Evolutionary conservation across 2,797 vertebrate species (phyloP), one percentile per base, ranked within the genome.

Genomic region (Taeniopygia guttata): DNA sequence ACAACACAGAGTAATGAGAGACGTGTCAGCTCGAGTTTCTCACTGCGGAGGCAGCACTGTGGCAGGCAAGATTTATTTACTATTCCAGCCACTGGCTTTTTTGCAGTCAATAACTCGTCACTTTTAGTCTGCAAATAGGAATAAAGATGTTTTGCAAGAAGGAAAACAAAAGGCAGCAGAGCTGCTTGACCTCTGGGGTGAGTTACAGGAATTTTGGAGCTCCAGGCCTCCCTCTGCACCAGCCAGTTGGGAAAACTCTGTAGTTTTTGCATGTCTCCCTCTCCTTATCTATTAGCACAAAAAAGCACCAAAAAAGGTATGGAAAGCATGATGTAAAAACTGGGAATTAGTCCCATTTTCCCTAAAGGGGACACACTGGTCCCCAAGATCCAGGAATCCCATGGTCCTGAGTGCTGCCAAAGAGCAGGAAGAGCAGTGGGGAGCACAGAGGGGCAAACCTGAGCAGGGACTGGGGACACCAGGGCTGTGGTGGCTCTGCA

Each of bases 21-120:
- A 84, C 4, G 5, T 87, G 84, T 90, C 89, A 81, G 69, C 66
- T 84, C 84, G 10, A 51, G 68, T 73, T 93, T 79, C 88, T 92
- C 77, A 45, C 91, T 85, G 66, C 27, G 19, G 75, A 84, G 85
- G 93, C 82, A 84, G 77, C 32, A 6, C 42, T 20, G 45, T 85
- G 72, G 68, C 83, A 46, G 21, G 34, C 63, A 67, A 89, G 83
- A 90, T 95, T 94, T 95, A 85, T 91, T 94, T 91, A 89, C 91
- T 91, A n/a, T 55, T 69, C 78, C 81, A 91, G 78, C 42, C 68
- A 40, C 75, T 87, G 64, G 48, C 63, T 91, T 64, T 51, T 80
- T 55, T 48, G 51, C 66, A 86, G 72, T 80, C 68, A 63, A 48
- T 66, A 95, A 60, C 26, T 90, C 68, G 38, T 89, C 32, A 22